Evolutionary conservation across 2,113 vertebrate species (phyloP).

Genomic region (Grus americana): DNA sequence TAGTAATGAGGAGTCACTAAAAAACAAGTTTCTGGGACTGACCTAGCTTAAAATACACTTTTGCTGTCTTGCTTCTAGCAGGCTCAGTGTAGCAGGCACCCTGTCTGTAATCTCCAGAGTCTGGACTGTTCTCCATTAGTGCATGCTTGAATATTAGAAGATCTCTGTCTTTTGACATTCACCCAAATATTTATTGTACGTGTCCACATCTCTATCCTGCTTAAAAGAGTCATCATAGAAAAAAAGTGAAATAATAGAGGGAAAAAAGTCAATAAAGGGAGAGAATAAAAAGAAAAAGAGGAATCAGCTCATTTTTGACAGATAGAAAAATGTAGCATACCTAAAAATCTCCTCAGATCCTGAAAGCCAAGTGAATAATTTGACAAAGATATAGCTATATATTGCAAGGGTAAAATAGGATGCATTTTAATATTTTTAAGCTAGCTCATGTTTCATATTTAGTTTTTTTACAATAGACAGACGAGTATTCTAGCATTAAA

Average conservation of each 20-base stretch:
- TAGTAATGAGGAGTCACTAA: neutral
- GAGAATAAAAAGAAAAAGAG: neutral
- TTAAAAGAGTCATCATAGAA: neutral
- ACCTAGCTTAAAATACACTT: neutral
- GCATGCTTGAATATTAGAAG: neutral
- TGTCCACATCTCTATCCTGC: neutral
- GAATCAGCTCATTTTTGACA: neutral
- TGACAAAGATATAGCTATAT: neutral
- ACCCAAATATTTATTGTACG: neutral
- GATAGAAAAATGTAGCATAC: neutral
- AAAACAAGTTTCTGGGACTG: neutral
- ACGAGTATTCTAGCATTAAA: neutral
- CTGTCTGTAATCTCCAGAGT: neutral
- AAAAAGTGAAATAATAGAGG: neutral
- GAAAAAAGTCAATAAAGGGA: neutral
- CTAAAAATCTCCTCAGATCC: neutral
- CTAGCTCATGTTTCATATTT: neutral
- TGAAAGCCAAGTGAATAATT: neutral
- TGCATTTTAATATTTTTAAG: constrained; percentile 6
- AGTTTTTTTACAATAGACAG: neutral
- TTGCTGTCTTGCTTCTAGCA: neutral
- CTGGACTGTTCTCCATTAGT: neutral
- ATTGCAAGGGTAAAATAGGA: neutral
- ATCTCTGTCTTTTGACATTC: neutral
- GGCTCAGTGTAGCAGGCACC: neutral